These are phyloP conservation scores for Nemotelus nigrinus DNA, from an alignment of 2,888 invertebrate species.

Conservation along the genomic window DNA sequence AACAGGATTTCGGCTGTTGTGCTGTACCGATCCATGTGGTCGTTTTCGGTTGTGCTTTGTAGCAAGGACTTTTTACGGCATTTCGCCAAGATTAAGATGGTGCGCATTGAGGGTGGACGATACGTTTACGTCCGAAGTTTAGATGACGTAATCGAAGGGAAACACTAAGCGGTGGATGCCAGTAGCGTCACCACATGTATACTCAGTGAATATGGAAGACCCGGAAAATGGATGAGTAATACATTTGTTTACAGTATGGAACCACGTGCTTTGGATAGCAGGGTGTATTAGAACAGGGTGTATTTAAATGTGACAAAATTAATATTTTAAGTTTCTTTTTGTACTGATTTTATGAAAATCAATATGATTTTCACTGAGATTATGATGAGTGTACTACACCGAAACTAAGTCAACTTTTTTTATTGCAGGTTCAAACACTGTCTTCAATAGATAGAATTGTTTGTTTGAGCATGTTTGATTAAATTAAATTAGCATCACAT, in stretches of 20 bases:
- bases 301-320: too few relatives aligned
- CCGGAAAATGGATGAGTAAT: constrained; percentile 26
- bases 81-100: constrained; percentile 47
- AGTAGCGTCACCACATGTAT: constrained; percentile 43
- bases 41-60: constrained; percentile 43
- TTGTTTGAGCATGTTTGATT: too few relatives aligned
- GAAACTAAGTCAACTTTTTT: too few relatives aligned
- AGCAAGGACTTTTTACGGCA: constrained; percentile 45
- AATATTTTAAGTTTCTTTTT: too few relatives aligned
- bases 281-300: too few relatives aligned
- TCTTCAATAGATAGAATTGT: too few relatives aligned
- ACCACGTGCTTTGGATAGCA: too few relatives aligned
- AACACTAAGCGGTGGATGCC: constrained; percentile 38
- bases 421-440: too few relatives aligned
- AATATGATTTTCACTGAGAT: too few relatives aligned
- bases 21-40: constrained; percentile 25
- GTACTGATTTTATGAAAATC: too few relatives aligned
- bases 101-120: constrained; percentile 42
- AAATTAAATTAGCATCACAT: too few relatives aligned
- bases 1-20: constrained; percentile 2
- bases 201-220: not conserved
- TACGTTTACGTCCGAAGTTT: constrained; percentile 3
- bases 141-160: constrained; percentile 42
- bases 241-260: constrained; percentile 2
- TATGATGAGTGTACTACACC: too few relatives aligned